These are phyloP conservation scores for Coecobrya sp. DNA, from an alignment of 2,888 invertebrate genomes.

Conservation along the genomic window DNA sequence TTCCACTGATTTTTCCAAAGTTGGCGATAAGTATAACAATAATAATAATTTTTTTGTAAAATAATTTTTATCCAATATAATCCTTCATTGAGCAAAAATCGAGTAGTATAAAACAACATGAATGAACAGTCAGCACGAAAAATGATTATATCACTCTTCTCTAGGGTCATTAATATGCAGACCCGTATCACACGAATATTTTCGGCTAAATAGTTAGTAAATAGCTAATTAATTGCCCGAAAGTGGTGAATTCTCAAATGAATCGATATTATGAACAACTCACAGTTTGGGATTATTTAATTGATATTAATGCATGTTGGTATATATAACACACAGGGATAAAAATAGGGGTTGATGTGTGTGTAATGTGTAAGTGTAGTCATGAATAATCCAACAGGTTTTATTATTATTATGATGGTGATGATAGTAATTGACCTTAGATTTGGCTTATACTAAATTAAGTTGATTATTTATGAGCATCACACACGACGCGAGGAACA, in stretches of 20 bases:
- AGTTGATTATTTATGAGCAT: conserved; percentile 32
- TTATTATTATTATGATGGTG: not conserved
- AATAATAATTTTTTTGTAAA: not conserved
- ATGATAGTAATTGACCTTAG: conserved; percentile 40
- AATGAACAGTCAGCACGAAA: conserved; percentile 59
- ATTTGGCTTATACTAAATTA: conserved; percentile 6
- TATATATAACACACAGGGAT: not conserved
- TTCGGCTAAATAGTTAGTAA: conserved; percentile 66
- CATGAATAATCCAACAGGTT: conserved; percentile 50
- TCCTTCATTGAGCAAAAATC: conserved; percentile 52
- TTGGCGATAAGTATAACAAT: conserved; percentile 18
- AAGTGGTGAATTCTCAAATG: conserved; percentile 26
- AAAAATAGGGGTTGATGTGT: not conserved
- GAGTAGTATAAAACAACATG: conserved; percentile 50
- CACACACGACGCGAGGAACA: conserved; percentile 42
- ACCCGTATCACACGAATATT: conserved; percentile 48
- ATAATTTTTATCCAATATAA: not conserved
- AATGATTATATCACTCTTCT: conserved; percentile 61
- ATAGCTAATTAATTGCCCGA: conserved; percentile 73
- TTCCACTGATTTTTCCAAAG: conserved; percentile 12
- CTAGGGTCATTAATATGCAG: conserved; percentile 55
- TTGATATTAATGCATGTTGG: not conserved
- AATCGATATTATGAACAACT: conserved; percentile 4
- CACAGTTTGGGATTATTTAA: not conserved
- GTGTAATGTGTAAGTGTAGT: not conserved